Percentiles rank a stretch among this genome's conserved stretches.
Evolutionary conservation across 2,888 invertebrate species (phyloP).

Genomic region (Leucophenga montana): DNA sequence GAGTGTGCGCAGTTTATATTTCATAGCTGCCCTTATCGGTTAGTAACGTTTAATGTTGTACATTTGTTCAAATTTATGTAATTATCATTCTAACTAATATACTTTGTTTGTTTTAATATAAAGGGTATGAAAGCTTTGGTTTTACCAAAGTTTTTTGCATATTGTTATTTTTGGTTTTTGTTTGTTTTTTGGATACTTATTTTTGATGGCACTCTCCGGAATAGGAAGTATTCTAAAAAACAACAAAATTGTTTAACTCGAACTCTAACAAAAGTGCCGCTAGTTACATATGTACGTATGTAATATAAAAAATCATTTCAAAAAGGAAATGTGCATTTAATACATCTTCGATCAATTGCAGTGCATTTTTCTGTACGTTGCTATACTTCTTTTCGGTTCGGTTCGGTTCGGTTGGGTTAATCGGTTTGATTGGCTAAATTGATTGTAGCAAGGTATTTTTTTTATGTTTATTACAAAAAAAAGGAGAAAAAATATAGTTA

Average conservation of each 20-base stretch:
- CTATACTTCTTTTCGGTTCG: slow-evolving; percentile 13
- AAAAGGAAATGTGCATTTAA: slow-evolving; percentile 16
- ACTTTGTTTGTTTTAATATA: no score
- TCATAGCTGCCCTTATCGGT: no score
- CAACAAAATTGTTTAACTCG: no score
- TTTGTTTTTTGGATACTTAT: not conserved
- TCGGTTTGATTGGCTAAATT: slow-evolving; percentile 21
- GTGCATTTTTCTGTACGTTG: not conserved
- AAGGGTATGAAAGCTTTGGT: no score
- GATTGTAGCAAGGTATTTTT: slow-evolving; percentile 23
- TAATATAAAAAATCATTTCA: slow-evolving; percentile 17
- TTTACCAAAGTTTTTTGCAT: no score
- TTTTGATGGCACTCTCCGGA: no score
- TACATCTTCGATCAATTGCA: not conserved
- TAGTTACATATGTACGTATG: not conserved
- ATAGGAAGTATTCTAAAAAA: no score
- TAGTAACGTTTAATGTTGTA: no score
- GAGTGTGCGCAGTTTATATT: no score
- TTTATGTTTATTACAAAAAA: not conserved
- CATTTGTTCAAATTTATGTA: no score
- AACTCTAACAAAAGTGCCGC: not conserved
- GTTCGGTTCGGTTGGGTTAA: slow-evolving; percentile 22
- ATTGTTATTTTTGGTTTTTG: not conserved
- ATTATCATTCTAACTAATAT: no score
- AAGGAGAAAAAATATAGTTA: not conserved